Conservation (phyloP, 2,888 invertebrate genomes). For the Pseudococcus viburni region DNA sequence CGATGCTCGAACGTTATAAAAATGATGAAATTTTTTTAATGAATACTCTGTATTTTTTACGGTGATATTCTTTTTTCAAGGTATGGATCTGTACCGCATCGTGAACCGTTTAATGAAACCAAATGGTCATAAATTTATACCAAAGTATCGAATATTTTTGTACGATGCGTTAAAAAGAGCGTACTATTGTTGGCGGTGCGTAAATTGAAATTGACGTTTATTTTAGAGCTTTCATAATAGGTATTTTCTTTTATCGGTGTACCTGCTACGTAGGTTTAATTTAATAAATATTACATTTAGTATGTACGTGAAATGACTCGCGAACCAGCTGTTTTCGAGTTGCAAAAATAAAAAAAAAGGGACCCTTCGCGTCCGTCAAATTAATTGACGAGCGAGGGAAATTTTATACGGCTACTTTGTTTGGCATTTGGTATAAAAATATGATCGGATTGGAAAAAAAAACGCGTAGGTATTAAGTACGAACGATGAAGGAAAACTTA, state of each 20-base stretch:
- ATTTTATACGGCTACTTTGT: neutral
- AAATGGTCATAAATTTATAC: constrained; percentile 9
- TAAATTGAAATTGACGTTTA: constrained; percentile 31
- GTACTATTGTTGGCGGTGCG: neutral
- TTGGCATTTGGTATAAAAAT: neutral
- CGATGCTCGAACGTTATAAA: neutral
- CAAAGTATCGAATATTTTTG: constrained; percentile 2
- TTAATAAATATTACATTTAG: constrained; percentile 20
- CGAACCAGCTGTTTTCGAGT: neutral
- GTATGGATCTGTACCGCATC: neutral
- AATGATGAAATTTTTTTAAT: constrained; percentile 31
- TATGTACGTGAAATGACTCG: neutral
- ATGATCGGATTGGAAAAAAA: neutral
- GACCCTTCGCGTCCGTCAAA: neutral
- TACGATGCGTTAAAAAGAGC: neutral
- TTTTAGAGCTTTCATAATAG: neutral
- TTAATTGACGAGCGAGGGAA: neutral
- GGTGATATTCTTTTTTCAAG: neutral
- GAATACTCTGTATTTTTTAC: constrained; percentile 19
- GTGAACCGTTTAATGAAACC: constrained; percentile 12
- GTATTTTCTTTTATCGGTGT: neutral
- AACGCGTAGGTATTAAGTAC: too few relatives aligned
- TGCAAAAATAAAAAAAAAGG: neutral
- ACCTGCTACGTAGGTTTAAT: neutral
- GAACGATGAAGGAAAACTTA: neutral